Percentiles rank a stretch among this genome's conserved stretches.
phyloP scores from a whole-genome alignment of 2,888 invertebrate species.

The Omphaloscelis lunosa region DNA sequence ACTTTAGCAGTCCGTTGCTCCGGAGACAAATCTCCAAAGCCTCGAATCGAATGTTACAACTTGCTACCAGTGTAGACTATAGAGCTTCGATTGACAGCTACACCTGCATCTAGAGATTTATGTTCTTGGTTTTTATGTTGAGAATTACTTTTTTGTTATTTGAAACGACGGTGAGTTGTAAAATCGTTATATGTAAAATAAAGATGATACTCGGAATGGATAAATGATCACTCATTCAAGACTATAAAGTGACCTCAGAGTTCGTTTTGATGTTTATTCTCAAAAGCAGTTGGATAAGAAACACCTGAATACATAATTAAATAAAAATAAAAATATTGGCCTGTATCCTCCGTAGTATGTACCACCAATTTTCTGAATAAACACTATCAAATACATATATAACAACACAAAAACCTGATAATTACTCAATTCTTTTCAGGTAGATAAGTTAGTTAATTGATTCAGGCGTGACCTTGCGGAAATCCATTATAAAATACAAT shows the following conservation, averaged over 20 bases:
- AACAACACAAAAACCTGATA: neutral
- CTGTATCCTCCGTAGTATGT: neutral
- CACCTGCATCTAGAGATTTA: slow-evolving; percentile 32
- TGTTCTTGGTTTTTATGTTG: slow-evolving; percentile 18
- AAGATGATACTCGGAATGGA: neutral
- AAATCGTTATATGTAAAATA: neutral
- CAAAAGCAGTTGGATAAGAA: neutral
- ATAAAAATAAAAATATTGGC: neutral
- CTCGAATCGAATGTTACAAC: slow-evolving; percentile 58
- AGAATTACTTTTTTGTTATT: neutral
- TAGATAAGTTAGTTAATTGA: too few relatives aligned
- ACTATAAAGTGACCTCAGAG: neutral
- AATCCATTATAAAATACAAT: too few relatives aligned
- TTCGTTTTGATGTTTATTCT: neutral
- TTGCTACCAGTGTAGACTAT: slow-evolving; percentile 18
- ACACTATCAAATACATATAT: neutral
- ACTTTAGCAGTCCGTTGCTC: slow-evolving; percentile 47
- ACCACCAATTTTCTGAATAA: neutral
- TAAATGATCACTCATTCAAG: neutral
- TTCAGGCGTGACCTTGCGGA: too few relatives aligned
- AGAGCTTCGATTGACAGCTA: slow-evolving; percentile 33
- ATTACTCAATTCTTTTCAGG: neutral
- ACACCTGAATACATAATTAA: neutral
- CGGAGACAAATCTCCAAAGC: slow-evolving; percentile 64
- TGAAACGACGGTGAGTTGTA: neutral